Evolutionary conservation across 2,888 invertebrate genomes (phyloP).

Genomic region (Augochlorella aurata): DNA sequence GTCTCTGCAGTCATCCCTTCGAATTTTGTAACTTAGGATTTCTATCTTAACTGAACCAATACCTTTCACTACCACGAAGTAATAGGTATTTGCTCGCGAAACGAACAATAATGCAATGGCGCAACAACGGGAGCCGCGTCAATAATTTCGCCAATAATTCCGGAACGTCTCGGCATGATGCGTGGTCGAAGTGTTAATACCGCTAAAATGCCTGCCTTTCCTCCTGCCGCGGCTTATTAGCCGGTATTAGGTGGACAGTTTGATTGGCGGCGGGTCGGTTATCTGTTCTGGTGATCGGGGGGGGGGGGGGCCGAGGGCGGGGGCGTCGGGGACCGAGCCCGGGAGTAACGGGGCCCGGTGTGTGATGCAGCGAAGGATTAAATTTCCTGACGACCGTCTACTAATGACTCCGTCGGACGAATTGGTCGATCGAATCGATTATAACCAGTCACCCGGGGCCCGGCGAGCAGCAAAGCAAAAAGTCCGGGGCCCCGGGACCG

Average conservation of each 20-base stretch:
- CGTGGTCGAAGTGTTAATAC: conserved; percentile 42
- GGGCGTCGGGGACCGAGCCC: background rate
- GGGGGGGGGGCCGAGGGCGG: background rate
- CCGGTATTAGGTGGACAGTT: conserved; percentile 57
- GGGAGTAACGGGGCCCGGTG: conserved; percentile 21
- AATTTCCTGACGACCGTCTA: conserved; percentile 65
- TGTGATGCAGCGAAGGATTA: conserved; percentile 61
- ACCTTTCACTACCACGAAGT: no score
- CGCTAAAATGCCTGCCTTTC: conserved; percentile 46
- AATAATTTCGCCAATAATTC: conserved; percentile 2
- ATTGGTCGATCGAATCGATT: conserved; percentile 71
- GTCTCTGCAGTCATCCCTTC: no score
- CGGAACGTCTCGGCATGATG: background rate
- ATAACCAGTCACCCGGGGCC: conserved; percentile 57
- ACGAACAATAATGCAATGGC: background rate
- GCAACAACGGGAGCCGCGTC: background rate
- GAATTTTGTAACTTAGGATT: no score
- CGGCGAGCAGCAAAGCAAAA: conserved; percentile 1
- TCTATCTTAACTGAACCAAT: no score
- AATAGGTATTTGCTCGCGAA: background rate
- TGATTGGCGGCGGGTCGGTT: conserved; percentile 47
- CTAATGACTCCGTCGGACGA: conserved; percentile 66
- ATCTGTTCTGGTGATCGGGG: conserved; percentile 45
- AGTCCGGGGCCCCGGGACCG: conserved; percentile 4
- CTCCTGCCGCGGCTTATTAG: conserved; percentile 50